Percentiles rank a stretch among this genome's conserved stretches.
These are phyloP conservation scores for Larimichthys crocea DNA, from an alignment of 2,113 vertebrate species.

Conservation along the genomic window DNA sequence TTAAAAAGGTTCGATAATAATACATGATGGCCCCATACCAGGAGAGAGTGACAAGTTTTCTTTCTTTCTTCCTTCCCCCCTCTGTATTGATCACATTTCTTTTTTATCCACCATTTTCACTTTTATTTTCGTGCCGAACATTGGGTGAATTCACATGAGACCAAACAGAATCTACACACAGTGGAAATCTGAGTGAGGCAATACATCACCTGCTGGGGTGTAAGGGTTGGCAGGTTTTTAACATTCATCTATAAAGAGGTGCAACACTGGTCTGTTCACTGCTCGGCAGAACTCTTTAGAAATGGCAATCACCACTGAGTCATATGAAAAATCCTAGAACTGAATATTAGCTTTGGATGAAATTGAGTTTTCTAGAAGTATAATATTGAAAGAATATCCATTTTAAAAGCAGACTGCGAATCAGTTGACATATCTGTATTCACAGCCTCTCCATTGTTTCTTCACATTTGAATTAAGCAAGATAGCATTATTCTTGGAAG, in stretches of 20 bases:
- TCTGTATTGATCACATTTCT: constrained; percentile 42
- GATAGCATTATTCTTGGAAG: background rate
- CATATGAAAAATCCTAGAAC: constrained; percentile 8
- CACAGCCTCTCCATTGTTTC: background rate
- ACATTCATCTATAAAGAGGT: constrained; percentile 61
- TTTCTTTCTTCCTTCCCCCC: constrained; percentile 19
- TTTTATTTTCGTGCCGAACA: constrained; percentile 36
- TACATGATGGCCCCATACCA: constrained; percentile 1
- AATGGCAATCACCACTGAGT: background rate
- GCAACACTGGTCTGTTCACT: constrained; percentile 27
- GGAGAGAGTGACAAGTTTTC: constrained; percentile 37
- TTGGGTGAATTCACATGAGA: constrained; percentile 51
- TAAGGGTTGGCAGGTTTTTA: constrained; percentile 52
- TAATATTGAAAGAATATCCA: constrained; percentile 11
- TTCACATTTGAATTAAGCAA: background rate
- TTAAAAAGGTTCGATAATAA: constrained; percentile 52
- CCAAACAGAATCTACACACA: constrained; percentile 59
- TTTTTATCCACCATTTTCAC: constrained; percentile 41
- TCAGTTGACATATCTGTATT: background rate
- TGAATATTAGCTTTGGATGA: background rate
- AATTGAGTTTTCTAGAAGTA: constrained; percentile 9
- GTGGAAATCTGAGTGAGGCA: constrained; percentile 43
- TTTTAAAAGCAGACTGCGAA: constrained; percentile 3
- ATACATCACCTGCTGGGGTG: constrained; percentile 56
- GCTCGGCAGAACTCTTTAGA: constrained; percentile 19